Evolutionary conservation across 2,113 vertebrate species (phyloP).

Genomic region (Todiramphus chloris): DNA sequence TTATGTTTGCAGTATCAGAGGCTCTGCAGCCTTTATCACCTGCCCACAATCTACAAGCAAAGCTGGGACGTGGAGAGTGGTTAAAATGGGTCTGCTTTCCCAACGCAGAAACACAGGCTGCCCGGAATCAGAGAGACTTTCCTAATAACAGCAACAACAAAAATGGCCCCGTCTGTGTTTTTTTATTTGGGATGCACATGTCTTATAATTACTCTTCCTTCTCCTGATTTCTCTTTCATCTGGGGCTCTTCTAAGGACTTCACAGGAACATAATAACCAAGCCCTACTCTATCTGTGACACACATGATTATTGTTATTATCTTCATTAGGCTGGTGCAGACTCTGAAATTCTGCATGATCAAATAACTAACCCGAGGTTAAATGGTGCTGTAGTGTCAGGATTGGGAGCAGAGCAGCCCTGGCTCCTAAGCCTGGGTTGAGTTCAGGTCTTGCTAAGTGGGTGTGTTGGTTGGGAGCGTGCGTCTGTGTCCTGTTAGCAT

Average conservation of each 20-base stretch:
- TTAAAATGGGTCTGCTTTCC: slow-evolving; percentile 17
- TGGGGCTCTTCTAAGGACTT: slow-evolving; percentile 10
- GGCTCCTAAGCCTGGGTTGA: not conserved
- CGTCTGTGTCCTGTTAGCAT: not conserved
- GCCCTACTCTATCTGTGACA: slow-evolving; percentile 38
- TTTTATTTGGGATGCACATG: slow-evolving; percentile 33
- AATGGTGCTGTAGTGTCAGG: not conserved
- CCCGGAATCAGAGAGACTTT: slow-evolving; percentile 6
- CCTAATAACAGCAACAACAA: slow-evolving; percentile 27
- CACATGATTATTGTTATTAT: slow-evolving; percentile 63
- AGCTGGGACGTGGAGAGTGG: not conserved
- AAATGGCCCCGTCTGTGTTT: not conserved
- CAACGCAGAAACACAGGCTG: slow-evolving; percentile 17
- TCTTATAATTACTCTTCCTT: slow-evolving; percentile 56
- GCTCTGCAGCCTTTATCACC: slow-evolving; percentile 5
- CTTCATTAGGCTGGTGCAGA: slow-evolving; percentile 49
- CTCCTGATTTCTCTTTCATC: slow-evolving; percentile 57
- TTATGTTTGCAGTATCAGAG: not conserved
- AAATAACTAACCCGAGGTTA: slow-evolving; percentile 2
- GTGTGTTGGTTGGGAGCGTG: not conserved
- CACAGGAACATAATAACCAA: slow-evolving; percentile 48
- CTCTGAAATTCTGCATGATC: slow-evolving; percentile 16
- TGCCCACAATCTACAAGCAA: not conserved
- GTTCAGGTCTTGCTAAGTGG: not conserved
- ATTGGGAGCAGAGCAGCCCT: not conserved